Conservation (phyloP, 2,113 vertebrate genomes). For the Benitochromis conjunctus region DNA sequence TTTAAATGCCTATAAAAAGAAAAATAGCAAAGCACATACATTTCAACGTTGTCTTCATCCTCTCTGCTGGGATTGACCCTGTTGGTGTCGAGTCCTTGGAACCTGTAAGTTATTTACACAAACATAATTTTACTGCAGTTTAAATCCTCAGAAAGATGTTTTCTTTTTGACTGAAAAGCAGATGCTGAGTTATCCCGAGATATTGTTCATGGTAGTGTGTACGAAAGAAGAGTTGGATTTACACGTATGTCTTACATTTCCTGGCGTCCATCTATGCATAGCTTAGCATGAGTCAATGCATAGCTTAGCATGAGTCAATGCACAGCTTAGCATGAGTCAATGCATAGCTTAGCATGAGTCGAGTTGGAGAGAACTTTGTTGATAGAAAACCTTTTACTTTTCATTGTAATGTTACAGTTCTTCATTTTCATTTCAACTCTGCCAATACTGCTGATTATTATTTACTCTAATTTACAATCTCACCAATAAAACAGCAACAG, state of each 20-base stretch:
- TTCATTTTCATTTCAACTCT: not conserved
- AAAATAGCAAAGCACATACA: not conserved
- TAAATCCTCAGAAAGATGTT: not conserved
- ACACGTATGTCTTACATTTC: not conserved
- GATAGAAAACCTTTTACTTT: not conserved
- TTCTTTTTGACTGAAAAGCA: not conserved
- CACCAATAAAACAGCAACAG: not conserved
- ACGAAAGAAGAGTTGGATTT: not conserved
- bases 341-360: too few relatives aligned
- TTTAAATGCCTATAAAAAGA: not conserved
- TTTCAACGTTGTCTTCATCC: not conserved
- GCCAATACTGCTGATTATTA: not conserved
- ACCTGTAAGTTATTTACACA: not conserved
- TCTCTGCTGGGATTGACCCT: not conserved
- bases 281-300: too few relatives aligned
- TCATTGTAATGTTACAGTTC: accelerated
- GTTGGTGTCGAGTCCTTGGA: not conserved
- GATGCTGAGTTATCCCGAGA: not conserved
- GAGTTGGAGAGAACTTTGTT: too few relatives aligned
- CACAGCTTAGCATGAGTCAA: too few relatives aligned
- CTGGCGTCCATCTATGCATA: not conserved
- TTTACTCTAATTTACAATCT: not conserved
- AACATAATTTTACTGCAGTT: not conserved
- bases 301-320: too few relatives aligned
- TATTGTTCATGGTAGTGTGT: not conserved